Evolutionary conservation across 2,888 invertebrate species (phyloP), one percentile per base, ranked within the genome.

Genomic region (Nomada lathburiana): DNA sequence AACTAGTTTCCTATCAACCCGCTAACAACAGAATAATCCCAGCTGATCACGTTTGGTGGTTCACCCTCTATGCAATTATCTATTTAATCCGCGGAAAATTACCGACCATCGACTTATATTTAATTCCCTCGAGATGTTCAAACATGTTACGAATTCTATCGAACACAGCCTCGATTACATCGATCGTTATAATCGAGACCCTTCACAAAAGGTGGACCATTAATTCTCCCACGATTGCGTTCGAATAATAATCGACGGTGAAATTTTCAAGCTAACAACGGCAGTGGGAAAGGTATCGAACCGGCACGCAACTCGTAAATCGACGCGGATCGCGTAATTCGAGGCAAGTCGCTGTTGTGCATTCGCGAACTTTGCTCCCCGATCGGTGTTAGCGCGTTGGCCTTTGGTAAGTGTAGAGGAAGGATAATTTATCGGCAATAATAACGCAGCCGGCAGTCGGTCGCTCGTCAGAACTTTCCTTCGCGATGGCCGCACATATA

Each of bases 401-500:
- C 23, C 75, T 63, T 69, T 16, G 42, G 63, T 53, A 63, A 77
- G 26, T 52, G 65, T 57, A 68, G 67, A 23, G 67, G 71, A 50
- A 44, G 70, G 88, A 85, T 88, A 89, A 89, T 88, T 88, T 89
- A 88, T 88, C 78, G 89, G 79, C 88, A 79, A 89, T 88, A 89
- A 88, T 88, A 88, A 89, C 86, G 83, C 84, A 85, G 81, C 76
- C 85, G 74, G 81, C 88, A 82, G 81, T 88, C 88, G 86, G 79
- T 74, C 73, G 76, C 84, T 88, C 88, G 88, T 88, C 88, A 89
- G 80, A 89, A 89, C 82, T 89, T 89, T 89, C 85, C 70, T 87
- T 59, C 77, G 81, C 87, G 87, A 83, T 87, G 87, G 87, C 82
- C 76, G 77, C 81, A 89, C 86, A 91, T 92, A 91, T 88, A 92